Base-by-base conservation (phyloP, 2,888 invertebrate genomes). In the Chymomyza procnemis region DNA sequence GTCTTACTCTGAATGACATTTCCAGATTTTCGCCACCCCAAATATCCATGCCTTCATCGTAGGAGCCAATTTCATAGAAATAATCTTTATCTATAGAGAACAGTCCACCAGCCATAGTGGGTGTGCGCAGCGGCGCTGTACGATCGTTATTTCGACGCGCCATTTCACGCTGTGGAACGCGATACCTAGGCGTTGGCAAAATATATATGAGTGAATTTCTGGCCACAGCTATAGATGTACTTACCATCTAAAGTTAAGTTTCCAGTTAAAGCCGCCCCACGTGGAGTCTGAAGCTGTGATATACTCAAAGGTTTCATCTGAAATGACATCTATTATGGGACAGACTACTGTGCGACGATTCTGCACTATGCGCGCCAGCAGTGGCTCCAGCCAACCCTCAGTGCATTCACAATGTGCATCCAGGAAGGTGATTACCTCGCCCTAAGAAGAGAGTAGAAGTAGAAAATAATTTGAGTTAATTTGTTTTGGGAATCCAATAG, bases 241-340 rank as follows among this genome's bases (percentile, higher is more conserved):
- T 92, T 91, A 97, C 98, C 98, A 99, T 92, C 99, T 95, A 92
- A 99, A 99, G 92, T 99, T 99, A 63, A 99, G 93, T 92, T 99
- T 99, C 99, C 99, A 99, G 92, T 99, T 99, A 92, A 99, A 99
- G 22, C 99, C 99, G 73, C 99, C 99, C 99, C 99, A 99, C 0
- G 99, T 99, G 95, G 98, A 98, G 90, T 99, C 99, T 1, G 98
- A 98, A 0, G 99, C 99, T 61, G 98, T 97, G 74, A 99, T 97
- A 92, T 99, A 99, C 92, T 99, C 99, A 92, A 99, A 99, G 4
- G 97, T 97, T 86, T 99, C 99, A 91, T 99, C 99, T 57, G 97
- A 98, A 88, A 99, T 99, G 67, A 99, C 98, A 91, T 99, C 99
- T 85, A 99, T 99, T 80, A 99, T 98, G 8, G 99, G 99, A 91